These are phyloP conservation scores for Mus spicilegus DNA, from an alignment of 2,113 vertebrate genomes.

Conservation along the genomic window DNA sequence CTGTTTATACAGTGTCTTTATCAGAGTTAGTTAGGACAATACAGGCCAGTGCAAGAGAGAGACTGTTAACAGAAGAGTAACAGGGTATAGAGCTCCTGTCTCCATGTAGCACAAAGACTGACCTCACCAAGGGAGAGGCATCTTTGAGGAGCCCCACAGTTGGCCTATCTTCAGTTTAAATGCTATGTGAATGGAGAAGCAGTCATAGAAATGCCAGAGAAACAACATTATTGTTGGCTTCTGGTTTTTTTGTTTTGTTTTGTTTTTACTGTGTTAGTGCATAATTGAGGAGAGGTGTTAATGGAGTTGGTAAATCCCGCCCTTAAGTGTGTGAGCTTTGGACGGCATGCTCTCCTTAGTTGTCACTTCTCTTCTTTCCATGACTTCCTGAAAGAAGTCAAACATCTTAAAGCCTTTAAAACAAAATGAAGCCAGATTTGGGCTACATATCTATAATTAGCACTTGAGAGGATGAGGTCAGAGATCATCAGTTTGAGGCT, in stretches of 20 bases:
- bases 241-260: too few relatives aligned
- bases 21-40: constrained; percentile 24
- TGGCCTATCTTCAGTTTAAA: constrained; percentile 7
- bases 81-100: not conserved
- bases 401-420: not conserved
- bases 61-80: not conserved
- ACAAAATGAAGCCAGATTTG: not conserved
- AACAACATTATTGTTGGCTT: not conserved
- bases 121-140: not conserved
- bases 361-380: not conserved
- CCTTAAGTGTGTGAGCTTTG: not conserved
- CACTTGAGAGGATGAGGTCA: not conserved
- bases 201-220: constrained; percentile 16
- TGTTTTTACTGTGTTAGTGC: not conserved
- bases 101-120: not conserved
- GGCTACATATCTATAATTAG: not conserved
- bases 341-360: not conserved
- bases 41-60: not conserved
- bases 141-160: not conserved
- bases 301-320: not conserved
- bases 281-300: constrained; percentile 47
- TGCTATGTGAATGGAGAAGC: constrained; percentile 10
- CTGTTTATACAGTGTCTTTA: not conserved
- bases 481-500: not conserved
- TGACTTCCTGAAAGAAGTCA: constrained; percentile 46